Conservation (phyloP, 37 sponge, comb jelly and placozoan genomes). For the Hormiphora californensis region DNA sequence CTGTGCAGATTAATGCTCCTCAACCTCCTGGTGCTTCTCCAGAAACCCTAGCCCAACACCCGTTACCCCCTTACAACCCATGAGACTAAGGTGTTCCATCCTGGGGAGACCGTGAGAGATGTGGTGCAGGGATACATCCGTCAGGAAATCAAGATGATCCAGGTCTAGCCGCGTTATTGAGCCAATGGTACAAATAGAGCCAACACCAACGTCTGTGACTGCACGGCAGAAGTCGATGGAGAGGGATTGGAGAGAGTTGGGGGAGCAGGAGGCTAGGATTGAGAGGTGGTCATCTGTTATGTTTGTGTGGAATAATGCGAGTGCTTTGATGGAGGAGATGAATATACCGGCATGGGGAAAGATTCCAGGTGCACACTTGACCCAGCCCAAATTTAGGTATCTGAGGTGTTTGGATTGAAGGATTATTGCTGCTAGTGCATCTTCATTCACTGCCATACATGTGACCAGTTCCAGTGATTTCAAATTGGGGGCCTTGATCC, state of each 20-base stretch:
- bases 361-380: background rate
- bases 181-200: background rate
- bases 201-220: background rate
- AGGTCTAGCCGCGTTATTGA: background rate
- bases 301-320: background rate
- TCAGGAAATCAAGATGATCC: background rate
- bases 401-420: background rate
- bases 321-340: background rate
- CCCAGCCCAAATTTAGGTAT: background rate
- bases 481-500: slow-evolving; percentile 6
- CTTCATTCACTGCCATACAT: background rate
- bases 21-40: background rate
- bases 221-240: background rate
- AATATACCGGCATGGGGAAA: no score
- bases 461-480: background rate
- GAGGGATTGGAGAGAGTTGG: background rate
- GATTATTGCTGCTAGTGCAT: background rate
- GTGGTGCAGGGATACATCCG: background rate
- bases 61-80: slow-evolving; percentile 2
- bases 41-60: background rate
- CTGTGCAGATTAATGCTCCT: background rate
- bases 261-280: slow-evolving; percentile 6
- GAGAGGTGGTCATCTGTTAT: slow-evolving; percentile 6
- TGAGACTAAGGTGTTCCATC: background rate
- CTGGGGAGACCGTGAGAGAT: background rate